Evolutionary conservation across 2,888 invertebrate species (phyloP), one percentile per base, ranked within the genome.

Genomic region (Deroplatys truncata): DNA sequence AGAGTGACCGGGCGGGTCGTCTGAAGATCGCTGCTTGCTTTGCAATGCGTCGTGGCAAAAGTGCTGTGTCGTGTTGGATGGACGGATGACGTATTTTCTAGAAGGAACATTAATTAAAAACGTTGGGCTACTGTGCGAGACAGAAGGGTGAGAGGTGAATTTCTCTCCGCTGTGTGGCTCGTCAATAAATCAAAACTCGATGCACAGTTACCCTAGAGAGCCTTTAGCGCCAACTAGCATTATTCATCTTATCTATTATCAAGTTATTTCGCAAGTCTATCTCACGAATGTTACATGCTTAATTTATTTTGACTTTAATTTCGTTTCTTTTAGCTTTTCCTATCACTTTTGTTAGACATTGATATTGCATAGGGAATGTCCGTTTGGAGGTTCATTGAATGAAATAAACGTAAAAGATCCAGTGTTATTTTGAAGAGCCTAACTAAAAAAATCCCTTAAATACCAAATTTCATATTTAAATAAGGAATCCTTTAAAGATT

Each of bases 41-140:
- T 72, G 56, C 56, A 72, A 72, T 72, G 56, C 56, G 83, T 87
- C 87, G 13, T 20, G 56, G 13, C 83, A 87, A 87, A 87, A 87
- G 87, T 87, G 87, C 83, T 87, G 87, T 87, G 35, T 87, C 87
- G 87, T 87, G 87, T 87, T 72, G 56, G 56, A 72, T 25, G 56
- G 56, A 72, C 56, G 56, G 20, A 72, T 72, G 56, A 72, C 56
- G 56, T 72, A 72, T 72, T 72, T 72, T 25, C 56, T 72, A 72
- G 56, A 72, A 72, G 56, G 56, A 72, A 72, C 56, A 72, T 72
- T 72, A 72, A 72, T 72, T 72, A 72, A 72, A 72, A 72, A 72
- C 56, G 56, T 20, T 72, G 56, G 56, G 56, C 20, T 72, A 72
- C 56, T 72, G 56, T 20, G 56, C 20, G 56, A 72, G 56, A 72